Evolutionary conservation across 2,113 vertebrate genomes (phyloP), one percentile per base, ranked within the genome.

Genomic region (Tricholaema leucomelas): DNA sequence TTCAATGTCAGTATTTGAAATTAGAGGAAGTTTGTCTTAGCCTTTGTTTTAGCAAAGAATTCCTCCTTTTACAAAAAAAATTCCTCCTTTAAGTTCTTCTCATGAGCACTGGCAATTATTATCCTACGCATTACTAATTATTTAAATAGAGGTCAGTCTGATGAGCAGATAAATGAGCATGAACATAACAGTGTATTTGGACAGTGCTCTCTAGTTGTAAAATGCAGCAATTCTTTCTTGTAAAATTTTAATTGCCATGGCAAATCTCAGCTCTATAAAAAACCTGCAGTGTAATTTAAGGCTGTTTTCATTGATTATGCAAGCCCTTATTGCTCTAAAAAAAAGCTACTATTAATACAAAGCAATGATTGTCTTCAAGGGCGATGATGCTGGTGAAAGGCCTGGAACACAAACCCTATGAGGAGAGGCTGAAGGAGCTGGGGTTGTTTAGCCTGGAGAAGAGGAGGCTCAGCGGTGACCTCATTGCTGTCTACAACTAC

Each of bases 131-230:
- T 84, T 89, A 80, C 69, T 84, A 71, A 91, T 81, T 88, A 69
- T 33, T 90, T 86, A 85, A 92, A 77, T 16, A 85, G 64, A 78
- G 81, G 77, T 50, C 25, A 27, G 38, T 58, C 66, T 92, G 94
- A 93, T 79, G 66, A 93, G 54, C 52, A 86, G 54, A 74, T 73
- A 84, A 91, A 95, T 60, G 28, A 93, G 21, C 52, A 36, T 55
- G 79, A 93, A 67, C 8, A 33, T 38, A 81, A 64, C 38, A 2
- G 4, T 85, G 87, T 84, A 86, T 88, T 87, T 94, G 76, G 81
- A 88, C 54, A 91, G 30, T 91, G 79, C 58, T 56, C 86, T 88
- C 90, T 71, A 87, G 88, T 84, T 87, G 55, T 80, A 91, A 72
- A 85, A 84, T 1, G 8, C 60, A 72, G 35, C 0, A 0, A 14